A percentile compares a stretch with the other conserved stretches of the same genome.
phyloP scores from a whole-genome alignment of 2,888 invertebrate species.

The Thymelicus sylvestris region DNA sequence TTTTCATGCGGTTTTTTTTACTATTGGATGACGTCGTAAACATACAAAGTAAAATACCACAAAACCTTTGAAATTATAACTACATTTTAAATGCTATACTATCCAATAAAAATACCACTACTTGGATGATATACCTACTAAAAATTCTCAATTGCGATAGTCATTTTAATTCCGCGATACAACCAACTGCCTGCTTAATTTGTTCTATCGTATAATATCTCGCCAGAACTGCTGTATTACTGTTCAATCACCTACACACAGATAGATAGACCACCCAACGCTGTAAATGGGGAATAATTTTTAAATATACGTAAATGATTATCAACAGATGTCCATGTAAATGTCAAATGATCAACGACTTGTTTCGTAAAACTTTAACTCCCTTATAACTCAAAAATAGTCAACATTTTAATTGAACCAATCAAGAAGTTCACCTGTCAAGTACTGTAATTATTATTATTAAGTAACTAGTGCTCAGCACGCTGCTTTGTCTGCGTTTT shows the following conservation, averaged over 20 bases:
- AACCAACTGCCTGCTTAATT: conserved; percentile 10
- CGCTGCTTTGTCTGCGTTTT: too few relatives aligned
- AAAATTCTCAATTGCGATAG: conserved; percentile 2
- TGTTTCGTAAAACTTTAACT: not conserved
- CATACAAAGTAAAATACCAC: too few relatives aligned
- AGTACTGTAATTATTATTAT: too few relatives aligned
- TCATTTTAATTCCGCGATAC: conserved; percentile 14
- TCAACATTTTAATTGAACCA: not conserved
- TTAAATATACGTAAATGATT: conserved; percentile 46
- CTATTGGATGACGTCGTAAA: too few relatives aligned
- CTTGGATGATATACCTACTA: not conserved
- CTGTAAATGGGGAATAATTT: conserved; percentile 30
- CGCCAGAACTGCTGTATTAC: conserved; percentile 20
- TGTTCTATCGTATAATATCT: not conserved
- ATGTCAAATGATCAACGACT: conserved; percentile 43
- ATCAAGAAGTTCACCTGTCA: too few relatives aligned
- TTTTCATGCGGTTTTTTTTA: too few relatives aligned
- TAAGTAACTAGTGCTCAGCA: too few relatives aligned
- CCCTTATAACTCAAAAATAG: not conserved
- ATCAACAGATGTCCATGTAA: conserved; percentile 50
- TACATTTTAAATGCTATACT: too few relatives aligned
- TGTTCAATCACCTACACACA: conserved; percentile 35
- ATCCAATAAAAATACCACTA: too few relatives aligned
- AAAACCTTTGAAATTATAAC: too few relatives aligned
- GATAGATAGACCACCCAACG: conserved; percentile 32